Base-by-base conservation (phyloP, 1,140 invertebrate genomes). In the Aphidius ervi region DNA sequence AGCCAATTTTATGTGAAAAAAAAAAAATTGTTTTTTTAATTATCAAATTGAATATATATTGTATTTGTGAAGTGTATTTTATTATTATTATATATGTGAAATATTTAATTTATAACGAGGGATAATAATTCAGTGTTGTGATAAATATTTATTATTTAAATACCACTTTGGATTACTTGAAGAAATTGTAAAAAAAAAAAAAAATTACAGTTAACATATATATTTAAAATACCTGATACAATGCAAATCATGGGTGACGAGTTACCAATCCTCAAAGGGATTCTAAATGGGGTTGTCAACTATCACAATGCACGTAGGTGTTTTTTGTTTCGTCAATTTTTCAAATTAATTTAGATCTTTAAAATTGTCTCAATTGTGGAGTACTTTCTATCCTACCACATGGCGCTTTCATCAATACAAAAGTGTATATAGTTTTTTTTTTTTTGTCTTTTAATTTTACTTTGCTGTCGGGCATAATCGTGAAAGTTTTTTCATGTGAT, bases 281-380 rank as follows among this genome's bases (percentile, higher is more conserved):
- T 93, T 76, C 85, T 93, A 57, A 92, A 92, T 77, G 91, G 91
- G 73, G 89, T 89, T 67, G 88, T 91, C 74, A 88, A 91, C 78
- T 93, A 92, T 81, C 90, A 91, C 77, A 92, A 93, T 87, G 90
- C 90, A 84, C 90, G 91, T 92, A 92, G 78, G 90, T 92, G 67
- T 74, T 63, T 54, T 20, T 50, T 31, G 10, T 31, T 52, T 16
- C 16, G 47, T 41, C 2, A 43, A 23, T 46, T 39, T 31, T 54
- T 55, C n/a, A 49, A 23, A 43, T 16, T 45, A 41, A 61, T 40
- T 37, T 31, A 49, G n/a, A 41, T 31, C 23, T n/a, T 10, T 55
- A 57, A 46, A 46, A 56, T 10, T 2, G 42, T 40, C 20, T n/a
- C 10, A 23, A 46, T 52, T 45, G 16, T 16, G 1, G 20, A 39